Evolutionary conservation across 2,797 vertebrate species (phyloP).

Genomic region (Discoglossus pictus): DNA sequence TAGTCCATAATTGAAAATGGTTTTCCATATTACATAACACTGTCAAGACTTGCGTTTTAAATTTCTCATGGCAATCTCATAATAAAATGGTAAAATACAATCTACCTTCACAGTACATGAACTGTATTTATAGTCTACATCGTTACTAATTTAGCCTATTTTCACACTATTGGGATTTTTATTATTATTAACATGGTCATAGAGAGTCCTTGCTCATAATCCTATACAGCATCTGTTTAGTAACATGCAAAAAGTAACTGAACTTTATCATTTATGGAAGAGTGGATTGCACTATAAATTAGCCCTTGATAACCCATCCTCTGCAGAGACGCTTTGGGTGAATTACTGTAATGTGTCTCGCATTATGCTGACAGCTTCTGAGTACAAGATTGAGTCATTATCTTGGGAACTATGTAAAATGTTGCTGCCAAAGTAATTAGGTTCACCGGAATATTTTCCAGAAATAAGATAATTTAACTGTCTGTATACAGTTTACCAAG

Average conservation of each 20-base stretch:
- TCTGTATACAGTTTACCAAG: not conserved
- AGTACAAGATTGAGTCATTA: slow-evolving; percentile 10
- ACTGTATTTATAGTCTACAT: slow-evolving; percentile 38
- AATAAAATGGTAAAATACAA: slow-evolving; percentile 28
- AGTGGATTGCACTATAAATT: slow-evolving; percentile 1
- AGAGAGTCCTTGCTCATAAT: not conserved
- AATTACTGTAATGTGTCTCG: not conserved
- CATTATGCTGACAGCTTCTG: slow-evolving; percentile 7
- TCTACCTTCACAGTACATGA: slow-evolving; percentile 18
- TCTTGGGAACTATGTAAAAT: not conserved
- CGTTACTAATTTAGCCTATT: slow-evolving; percentile 24
- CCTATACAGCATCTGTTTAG: not conserved
- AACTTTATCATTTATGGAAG: not conserved
- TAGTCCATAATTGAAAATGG: slow-evolving; percentile 43
- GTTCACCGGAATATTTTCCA: not conserved
- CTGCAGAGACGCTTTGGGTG: not conserved
- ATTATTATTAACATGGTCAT: not conserved
- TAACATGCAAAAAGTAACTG: not conserved
- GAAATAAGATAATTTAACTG: not conserved
- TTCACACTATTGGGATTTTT: slow-evolving; percentile 9
- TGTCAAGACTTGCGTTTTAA: slow-evolving; percentile 35
- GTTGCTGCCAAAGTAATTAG: not conserved
- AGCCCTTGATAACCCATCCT: slow-evolving; percentile 3
- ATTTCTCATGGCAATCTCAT: slow-evolving; percentile 35
- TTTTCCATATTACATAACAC: slow-evolving; percentile 31